Conservation (phyloP, 1,140 invertebrate species). For the Drosophila arizonae region DNA sequence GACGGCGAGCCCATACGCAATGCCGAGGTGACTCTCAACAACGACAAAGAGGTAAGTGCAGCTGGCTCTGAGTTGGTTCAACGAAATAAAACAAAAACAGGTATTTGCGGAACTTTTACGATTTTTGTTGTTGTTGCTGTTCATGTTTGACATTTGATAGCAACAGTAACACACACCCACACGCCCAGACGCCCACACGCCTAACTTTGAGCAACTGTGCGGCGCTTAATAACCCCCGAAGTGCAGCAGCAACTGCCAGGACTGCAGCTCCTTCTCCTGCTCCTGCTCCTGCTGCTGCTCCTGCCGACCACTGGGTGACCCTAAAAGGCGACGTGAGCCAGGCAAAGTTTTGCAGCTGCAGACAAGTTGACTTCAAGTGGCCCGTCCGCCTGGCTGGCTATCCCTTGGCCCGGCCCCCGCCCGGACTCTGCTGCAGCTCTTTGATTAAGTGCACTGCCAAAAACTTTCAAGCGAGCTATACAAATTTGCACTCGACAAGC, state of each 20-base stretch:
- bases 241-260: slow-evolving; percentile 33
- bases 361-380: slow-evolving; percentile 62
- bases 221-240: slow-evolving; percentile 56
- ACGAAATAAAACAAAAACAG: slow-evolving; percentile 30
- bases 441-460: slow-evolving; percentile 70
- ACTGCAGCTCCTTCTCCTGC: neutral
- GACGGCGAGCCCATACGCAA: slow-evolving; percentile 86
- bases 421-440: slow-evolving; percentile 16
- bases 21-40: slow-evolving; percentile 81
- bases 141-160: slow-evolving; percentile 75
- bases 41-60: slow-evolving; percentile 75
- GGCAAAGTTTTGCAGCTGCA: slow-evolving; percentile 57
- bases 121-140: slow-evolving; percentile 23
- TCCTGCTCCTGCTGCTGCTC: neutral
- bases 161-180: slow-evolving; percentile 18
- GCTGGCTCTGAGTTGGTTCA: too few species aligned
- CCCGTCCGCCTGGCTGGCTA: slow-evolving; percentile 26
- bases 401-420: neutral
- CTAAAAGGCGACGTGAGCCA: slow-evolving; percentile 47
- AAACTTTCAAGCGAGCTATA: slow-evolving; percentile 63
- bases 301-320: slow-evolving; percentile 59
- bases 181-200: neutral
- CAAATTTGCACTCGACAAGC: slow-evolving; percentile 65
- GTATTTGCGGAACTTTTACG: too few species aligned
- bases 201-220: slow-evolving; percentile 33